Conservation (phyloP, 2,797 vertebrate species). For the Neosalanx taihuensis region DNA sequence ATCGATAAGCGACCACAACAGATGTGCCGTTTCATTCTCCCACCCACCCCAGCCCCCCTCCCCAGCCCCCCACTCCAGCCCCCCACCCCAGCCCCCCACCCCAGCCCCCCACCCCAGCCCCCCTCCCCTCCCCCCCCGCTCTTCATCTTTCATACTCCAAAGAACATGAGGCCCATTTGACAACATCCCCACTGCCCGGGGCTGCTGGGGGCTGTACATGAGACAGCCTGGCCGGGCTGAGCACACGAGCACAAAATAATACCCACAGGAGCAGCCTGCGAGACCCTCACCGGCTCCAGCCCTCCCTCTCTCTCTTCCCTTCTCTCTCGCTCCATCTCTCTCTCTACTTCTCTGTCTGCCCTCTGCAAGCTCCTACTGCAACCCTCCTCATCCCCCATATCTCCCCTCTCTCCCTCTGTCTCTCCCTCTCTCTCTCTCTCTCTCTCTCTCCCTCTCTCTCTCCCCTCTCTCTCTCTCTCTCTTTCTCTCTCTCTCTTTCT, state of each 20-base stretch:
- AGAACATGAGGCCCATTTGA: constrained; percentile 58
- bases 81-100: no score
- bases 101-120: no score
- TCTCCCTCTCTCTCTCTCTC: no score
- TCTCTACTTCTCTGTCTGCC: no score
- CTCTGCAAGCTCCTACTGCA: no score
- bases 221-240: constrained; percentile 54
- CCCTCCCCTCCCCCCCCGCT: not conserved
- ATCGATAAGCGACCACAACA: constrained; percentile 51
- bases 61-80: no score
- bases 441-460: no score
- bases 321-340: no score
- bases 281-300: not conserved
- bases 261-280: constrained; percentile 39
- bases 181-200: constrained; percentile 47
- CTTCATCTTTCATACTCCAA: constrained; percentile 50
- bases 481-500: not conserved
- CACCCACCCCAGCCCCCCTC: not conserved
- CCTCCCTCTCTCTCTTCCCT: not conserved
- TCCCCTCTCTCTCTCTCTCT: constrained; percentile 6
- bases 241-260: constrained; percentile 47
- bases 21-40: constrained; percentile 41
- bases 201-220: constrained; percentile 54
- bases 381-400: no score
- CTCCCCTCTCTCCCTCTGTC: no score